Conservation (phyloP, 2,888 invertebrate species). For the Pammene fasciana region DNA sequence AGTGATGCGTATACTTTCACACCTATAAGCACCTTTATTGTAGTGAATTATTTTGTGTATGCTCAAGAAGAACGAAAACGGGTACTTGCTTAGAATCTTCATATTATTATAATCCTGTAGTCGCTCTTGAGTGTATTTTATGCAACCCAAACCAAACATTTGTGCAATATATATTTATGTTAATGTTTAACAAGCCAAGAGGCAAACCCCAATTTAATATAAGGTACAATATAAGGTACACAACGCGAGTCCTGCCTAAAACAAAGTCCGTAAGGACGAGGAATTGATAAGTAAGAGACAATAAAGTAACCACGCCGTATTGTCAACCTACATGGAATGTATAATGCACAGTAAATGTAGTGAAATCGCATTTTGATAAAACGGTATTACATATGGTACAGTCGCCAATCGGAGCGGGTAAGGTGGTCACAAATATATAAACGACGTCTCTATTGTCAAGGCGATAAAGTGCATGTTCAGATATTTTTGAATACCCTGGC, state of each 20-base stretch:
- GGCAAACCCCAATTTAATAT: slow-evolving; percentile 30
- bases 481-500: no score
- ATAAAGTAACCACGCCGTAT: slow-evolving; percentile 20
- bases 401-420: no score
- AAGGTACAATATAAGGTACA: slow-evolving; percentile 29
- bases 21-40: background rate
- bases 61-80: background rate
- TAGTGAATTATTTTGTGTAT: background rate
- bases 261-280: slow-evolving; percentile 22
- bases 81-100: no score
- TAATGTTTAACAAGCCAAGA: slow-evolving; percentile 8
- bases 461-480: no score
- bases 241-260: slow-evolving; percentile 34
- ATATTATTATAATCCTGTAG: no score
- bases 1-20: background rate
- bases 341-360: slow-evolving; percentile 18
- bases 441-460: no score
- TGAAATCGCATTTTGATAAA: slow-evolving; percentile 11
- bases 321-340: slow-evolving; percentile 7
- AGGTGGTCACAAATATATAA: no score
- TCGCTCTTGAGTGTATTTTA: background rate
- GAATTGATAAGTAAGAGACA: slow-evolving; percentile 39
- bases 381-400: background rate
- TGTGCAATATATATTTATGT: slow-evolving; percentile 18
- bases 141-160: background rate